Percentiles rank a stretch among this genome's conserved stretches.
phyloP scores from a whole-genome alignment of 2,797 vertebrate genomes.

The Selene dorsalis region DNA sequence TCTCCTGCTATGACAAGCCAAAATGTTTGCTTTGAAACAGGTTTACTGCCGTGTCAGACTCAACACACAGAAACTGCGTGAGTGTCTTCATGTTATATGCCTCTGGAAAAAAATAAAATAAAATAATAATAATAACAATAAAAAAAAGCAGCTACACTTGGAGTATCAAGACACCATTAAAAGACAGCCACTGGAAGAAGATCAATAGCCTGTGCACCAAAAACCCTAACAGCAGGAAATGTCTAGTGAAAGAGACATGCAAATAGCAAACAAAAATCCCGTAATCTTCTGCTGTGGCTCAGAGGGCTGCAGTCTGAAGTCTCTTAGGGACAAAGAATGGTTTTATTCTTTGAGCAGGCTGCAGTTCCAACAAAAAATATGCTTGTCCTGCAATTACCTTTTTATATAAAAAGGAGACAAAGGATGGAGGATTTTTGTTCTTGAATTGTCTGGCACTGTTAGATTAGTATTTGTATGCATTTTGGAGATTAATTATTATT shows the following conservation, averaged over 20 bases:
- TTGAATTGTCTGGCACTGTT: not conserved
- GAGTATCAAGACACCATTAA: slow-evolving; percentile 1
- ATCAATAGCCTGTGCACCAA: slow-evolving; percentile 14
- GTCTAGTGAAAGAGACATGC: slow-evolving; percentile 19
- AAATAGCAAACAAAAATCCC: slow-evolving; percentile 31
- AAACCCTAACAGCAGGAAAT: slow-evolving; percentile 6
- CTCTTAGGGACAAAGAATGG: not conserved
- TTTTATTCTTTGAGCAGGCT: slow-evolving; percentile 2
- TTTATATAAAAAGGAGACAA: not conserved
- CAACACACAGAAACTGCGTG: not conserved
- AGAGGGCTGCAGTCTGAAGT: not conserved
- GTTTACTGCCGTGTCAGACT: not conserved
- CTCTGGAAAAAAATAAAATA: not conserved
- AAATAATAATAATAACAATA: no score
- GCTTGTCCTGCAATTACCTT: not conserved
- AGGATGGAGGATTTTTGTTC: not conserved
- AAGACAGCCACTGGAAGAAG: slow-evolving; percentile 12
- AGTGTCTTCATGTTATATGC: not conserved
- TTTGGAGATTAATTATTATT: not conserved
- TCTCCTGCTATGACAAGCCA: not conserved
- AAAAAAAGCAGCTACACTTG: not conserved
- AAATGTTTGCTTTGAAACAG: not conserved
- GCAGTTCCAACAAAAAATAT: slow-evolving; percentile 10
- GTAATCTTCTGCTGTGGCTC: slow-evolving; percentile 27
- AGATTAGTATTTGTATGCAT: not conserved